Conservation (phyloP, 2,113 vertebrate species). For the Tragelaphus buxtoni region DNA sequence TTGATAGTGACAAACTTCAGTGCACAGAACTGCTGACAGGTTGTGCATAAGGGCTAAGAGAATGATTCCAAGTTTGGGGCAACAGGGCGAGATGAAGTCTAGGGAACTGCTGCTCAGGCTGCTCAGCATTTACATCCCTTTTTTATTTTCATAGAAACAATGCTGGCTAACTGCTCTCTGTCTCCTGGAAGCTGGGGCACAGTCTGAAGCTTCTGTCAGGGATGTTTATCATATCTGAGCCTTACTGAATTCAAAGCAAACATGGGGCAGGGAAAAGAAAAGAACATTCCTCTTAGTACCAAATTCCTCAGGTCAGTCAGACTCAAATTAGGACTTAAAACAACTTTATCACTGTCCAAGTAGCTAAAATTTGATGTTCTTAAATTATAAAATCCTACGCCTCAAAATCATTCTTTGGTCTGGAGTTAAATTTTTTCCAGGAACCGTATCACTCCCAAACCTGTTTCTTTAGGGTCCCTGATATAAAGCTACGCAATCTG, state of each 20-base stretch:
- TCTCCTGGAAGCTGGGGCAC: not conserved
- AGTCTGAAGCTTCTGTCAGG: not conserved
- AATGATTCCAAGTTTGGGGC: not conserved
- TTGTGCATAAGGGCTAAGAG: not conserved
- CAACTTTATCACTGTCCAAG: not conserved
- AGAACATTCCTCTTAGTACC: not conserved
- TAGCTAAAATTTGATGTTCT: slow-evolving; percentile 2
- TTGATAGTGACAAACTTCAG: not conserved
- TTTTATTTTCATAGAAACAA: not conserved
- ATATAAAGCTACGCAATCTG: not conserved
- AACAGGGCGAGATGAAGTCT: not conserved
- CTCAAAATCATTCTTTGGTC: not conserved
- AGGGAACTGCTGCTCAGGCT: not conserved
- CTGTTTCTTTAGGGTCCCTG: not conserved
- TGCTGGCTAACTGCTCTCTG: not conserved
- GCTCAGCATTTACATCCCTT: not conserved
- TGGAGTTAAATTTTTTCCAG: not conserved
- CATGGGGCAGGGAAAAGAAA: not conserved
- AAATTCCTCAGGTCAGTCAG: not conserved
- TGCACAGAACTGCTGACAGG: not conserved
- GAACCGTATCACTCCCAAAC: not conserved
- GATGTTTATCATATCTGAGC: not conserved
- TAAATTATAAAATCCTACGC: slow-evolving; percentile 8
- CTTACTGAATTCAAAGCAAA: not conserved
- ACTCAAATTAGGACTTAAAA: not conserved